These are phyloP conservation scores for Cactoblastis cactorum DNA, from an alignment of 2,888 invertebrate genomes.

Conservation along the genomic window DNA sequence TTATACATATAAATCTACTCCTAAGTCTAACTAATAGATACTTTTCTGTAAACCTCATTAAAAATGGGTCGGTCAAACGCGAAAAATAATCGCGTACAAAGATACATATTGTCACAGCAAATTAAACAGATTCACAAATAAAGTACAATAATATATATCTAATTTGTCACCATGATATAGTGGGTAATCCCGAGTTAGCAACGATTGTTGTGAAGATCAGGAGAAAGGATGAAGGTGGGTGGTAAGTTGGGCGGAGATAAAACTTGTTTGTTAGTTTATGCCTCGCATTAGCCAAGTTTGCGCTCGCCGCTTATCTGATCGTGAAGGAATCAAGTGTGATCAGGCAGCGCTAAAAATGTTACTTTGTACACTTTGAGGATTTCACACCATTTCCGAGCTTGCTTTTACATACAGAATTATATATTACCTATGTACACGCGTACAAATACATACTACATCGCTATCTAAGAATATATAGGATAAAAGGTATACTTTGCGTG, in stretches of 20 bases:
- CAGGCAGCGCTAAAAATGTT: conserved; percentile 11
- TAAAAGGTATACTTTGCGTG: too few species aligned
- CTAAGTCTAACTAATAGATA: too few species aligned
- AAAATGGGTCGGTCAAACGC: too few species aligned
- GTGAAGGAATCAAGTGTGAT: conserved; percentile 32
- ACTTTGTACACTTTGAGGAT: conserved; percentile 2
- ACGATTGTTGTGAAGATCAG: conserved; percentile 65
- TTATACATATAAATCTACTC: too few species aligned
- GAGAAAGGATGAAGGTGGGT: conserved; percentile 73
- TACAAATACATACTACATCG: too few species aligned
- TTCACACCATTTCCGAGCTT: too few species aligned
- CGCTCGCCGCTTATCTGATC: conserved; percentile 42
- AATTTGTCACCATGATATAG: neutral
- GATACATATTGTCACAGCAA: too few species aligned
- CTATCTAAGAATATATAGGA: too few species aligned
- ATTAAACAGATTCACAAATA: neutral
- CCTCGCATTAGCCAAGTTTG: conserved; percentile 44
- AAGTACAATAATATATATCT: neutral
- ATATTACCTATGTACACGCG: too few species aligned
- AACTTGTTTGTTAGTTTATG: conserved; percentile 71
- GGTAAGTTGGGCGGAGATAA: conserved; percentile 64
- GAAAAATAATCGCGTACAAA: too few species aligned
- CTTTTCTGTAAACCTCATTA: too few species aligned
- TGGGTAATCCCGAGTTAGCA: conserved; percentile 47
- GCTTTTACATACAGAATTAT: too few species aligned